Percentiles rank a stretch among this genome's conserved stretches.
Evolutionary conservation across 2,888 invertebrate genomes (phyloP).

Genomic region (Drosophila quinaria): DNA sequence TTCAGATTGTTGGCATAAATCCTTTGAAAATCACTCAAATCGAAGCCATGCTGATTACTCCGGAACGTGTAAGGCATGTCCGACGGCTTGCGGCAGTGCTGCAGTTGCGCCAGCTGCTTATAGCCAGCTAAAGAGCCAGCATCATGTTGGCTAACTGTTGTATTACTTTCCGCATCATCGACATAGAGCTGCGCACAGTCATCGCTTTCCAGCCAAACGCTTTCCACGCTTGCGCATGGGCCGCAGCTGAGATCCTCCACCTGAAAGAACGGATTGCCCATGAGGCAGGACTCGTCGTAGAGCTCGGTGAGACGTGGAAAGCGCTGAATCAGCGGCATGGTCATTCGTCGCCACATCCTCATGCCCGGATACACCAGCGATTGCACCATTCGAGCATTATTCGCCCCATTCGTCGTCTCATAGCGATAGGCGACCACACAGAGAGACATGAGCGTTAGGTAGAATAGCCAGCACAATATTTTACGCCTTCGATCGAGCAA

Average conservation of each 20-base stretch:
- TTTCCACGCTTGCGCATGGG: conserved; percentile 91
- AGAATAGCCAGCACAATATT: conserved; percentile 84
- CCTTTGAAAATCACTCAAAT: conserved; percentile 87
- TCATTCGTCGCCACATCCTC: conserved; percentile 90
- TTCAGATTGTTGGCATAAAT: conserved; percentile 88
- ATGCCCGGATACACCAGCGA: conserved; percentile 93
- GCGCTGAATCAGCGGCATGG: conserved; percentile 91
- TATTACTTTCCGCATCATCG: conserved; percentile 11
- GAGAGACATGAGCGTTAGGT: conserved; percentile 80
- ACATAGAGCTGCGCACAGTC: conserved; percentile 45
- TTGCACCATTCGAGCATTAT: conserved; percentile 83
- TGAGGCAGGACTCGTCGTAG: conserved; percentile 94
- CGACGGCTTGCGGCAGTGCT: conserved; percentile 58
- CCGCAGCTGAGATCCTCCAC: conserved; percentile 94
- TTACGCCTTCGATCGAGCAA: conserved; percentile 84
- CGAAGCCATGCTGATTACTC: conserved; percentile 88
- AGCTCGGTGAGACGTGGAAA: conserved; percentile 91
- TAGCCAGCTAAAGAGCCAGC: conserved; percentile 6
- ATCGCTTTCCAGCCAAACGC: conserved; percentile 86
- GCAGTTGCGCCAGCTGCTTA: conserved; percentile 36
- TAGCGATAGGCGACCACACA: conserved; percentile 82
- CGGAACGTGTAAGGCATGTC: conserved; percentile 87
- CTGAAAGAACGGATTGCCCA: conserved; percentile 94
- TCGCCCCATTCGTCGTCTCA: conserved; percentile 69
- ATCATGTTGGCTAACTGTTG: not conserved